phyloP scores from a whole-genome alignment of 2,113 vertebrate genomes.

The Podilymbus podiceps region DNA sequence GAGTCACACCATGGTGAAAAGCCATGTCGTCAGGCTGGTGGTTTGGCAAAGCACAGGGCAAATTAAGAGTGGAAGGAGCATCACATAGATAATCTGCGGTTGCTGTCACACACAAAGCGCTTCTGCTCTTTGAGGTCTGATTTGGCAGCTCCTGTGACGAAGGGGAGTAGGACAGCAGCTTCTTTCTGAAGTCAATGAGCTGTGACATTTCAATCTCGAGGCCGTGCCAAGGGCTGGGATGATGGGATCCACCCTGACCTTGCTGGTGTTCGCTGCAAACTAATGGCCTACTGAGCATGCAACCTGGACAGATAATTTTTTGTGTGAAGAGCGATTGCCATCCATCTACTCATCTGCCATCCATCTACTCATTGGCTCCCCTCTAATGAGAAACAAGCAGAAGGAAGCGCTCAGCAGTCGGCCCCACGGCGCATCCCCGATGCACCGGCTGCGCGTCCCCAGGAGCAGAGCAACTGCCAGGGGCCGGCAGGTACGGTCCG shows the following conservation, averaged over 20 bases:
- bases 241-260: neutral
- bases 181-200: neutral
- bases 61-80: neutral
- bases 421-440: neutral
- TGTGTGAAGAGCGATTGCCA: neutral
- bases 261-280: neutral
- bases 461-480: neutral
- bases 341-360: neutral
- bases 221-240: neutral
- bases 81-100: neutral
- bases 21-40: accelerated
- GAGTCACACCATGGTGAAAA: neutral
- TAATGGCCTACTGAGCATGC: accelerated
- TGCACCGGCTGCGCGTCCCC: neutral
- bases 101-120: neutral
- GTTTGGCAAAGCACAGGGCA: accelerated
- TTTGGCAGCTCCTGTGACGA: neutral
- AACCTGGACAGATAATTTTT: neutral
- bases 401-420: neutral
- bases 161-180: neutral
- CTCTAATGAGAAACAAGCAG: neutral
- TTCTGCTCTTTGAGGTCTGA: neutral
- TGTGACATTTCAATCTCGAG: neutral
- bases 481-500: neutral
- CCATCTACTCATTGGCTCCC: neutral